These are phyloP conservation scores for Drosophila recens DNA, from an alignment of 2,888 invertebrate species.

Conservation along the genomic window DNA sequence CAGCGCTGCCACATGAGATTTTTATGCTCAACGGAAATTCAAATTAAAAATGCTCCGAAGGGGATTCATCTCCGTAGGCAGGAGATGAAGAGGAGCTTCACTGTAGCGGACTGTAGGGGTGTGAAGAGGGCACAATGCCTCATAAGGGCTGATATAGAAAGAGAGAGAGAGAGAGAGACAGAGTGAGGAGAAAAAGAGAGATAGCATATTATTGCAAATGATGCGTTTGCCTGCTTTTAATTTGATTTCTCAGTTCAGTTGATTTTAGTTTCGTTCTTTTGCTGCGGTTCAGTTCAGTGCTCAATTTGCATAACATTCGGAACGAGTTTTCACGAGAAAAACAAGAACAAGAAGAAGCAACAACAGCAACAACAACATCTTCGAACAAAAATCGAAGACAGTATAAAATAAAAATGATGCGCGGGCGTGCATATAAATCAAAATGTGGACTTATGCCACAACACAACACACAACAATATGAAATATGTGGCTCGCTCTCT, in stretches of 20 bases:
- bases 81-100: neutral
- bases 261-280: conserved; percentile 14
- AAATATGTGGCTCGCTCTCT: conserved; percentile 38
- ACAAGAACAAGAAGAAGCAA: conserved; percentile 26
- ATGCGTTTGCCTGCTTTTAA: conserved; percentile 64
- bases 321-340: conserved; percentile 40
- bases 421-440: conserved; percentile 84
- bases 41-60: conserved; percentile 79
- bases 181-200: neutral
- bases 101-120: neutral
- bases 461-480: conserved; percentile 31
- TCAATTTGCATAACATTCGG: conserved; percentile 52
- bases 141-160: conserved; percentile 45
- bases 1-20: conserved; percentile 46
- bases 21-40: conserved; percentile 82
- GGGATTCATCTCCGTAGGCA: conserved; percentile 29
- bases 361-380: conserved; percentile 29
- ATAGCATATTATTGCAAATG: conserved; percentile 45
- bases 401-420: conserved; percentile 48
- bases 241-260: conserved; percentile 66
- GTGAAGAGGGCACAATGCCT: no score
- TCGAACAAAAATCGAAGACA: conserved; percentile 43
- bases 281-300: conserved; percentile 29
- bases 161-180: neutral
- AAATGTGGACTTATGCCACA: conserved; percentile 79